Evolutionary conservation across 1,140 invertebrate genomes (phyloP).

Genomic region (Lepidurus arcticus): DNA sequence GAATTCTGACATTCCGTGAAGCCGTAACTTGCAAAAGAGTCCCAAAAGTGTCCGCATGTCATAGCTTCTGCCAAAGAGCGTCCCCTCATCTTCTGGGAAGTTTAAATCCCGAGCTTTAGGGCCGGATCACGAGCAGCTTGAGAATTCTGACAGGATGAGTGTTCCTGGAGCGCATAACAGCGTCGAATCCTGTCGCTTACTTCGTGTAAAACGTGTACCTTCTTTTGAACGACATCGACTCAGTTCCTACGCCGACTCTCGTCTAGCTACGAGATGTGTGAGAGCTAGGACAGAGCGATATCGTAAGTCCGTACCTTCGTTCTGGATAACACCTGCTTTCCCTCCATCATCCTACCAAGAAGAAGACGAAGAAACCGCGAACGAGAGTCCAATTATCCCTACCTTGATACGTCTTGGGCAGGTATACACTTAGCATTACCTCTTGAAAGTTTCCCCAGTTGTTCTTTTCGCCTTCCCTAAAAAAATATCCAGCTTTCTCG

Average conservation of each 20-base stretch:
- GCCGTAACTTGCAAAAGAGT: neutral
- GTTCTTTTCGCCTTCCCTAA: neutral
- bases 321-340: slow-evolving; percentile 8
- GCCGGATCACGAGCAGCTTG: neutral
- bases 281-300: neutral
- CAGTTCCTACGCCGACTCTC: neutral
- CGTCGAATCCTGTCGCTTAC: slow-evolving; percentile 27
- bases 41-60: neutral
- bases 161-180: slow-evolving; percentile 25
- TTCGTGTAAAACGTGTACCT: slow-evolving; percentile 31
- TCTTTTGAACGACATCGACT: slow-evolving; percentile 26
- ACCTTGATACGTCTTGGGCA: neutral
- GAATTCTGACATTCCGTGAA: neutral
- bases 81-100: neutral
- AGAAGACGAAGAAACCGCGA: neutral
- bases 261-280: neutral
- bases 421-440: neutral
- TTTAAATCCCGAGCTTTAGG: neutral
- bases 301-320: neutral
- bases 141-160: slow-evolving; percentile 26
- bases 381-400: slow-evolving; percentile 13
- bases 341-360: neutral
- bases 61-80: neutral
- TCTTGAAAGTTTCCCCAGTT: neutral
- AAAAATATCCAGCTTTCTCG: neutral